Conservation (phyloP, 2,797 vertebrate species). For the Coreius guichenoti region DNA sequence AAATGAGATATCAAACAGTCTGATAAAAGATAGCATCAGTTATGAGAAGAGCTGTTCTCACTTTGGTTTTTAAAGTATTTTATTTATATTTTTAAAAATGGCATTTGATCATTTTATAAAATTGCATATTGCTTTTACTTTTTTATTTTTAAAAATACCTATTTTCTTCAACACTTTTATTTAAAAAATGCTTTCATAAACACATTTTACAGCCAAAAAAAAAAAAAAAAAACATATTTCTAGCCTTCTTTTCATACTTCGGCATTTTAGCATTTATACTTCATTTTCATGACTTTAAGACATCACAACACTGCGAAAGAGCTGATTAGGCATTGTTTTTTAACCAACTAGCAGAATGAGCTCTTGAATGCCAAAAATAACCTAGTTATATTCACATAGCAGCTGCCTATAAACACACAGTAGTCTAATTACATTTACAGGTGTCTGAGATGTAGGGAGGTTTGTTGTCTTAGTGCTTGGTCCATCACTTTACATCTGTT, state of each 20-base stretch:
- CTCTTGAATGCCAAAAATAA: neutral
- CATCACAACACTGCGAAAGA: neutral
- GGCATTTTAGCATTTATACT: neutral
- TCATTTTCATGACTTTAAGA: neutral
- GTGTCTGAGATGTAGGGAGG: slow-evolving; percentile 43
- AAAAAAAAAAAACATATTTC: neutral
- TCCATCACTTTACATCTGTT: slow-evolving; percentile 67
- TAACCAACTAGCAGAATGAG: neutral
- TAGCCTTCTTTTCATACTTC: neutral
- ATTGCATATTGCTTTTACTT: neutral
- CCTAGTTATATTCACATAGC: slow-evolving; percentile 8
- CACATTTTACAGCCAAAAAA: neutral
- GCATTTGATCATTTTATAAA: neutral
- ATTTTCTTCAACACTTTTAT: neutral
- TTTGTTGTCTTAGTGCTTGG: slow-evolving; percentile 48
- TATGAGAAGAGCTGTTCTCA: neutral
- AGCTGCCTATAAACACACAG: slow-evolving; percentile 17
- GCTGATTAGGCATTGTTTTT: neutral
- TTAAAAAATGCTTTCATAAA: neutral
- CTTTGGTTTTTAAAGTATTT: neutral
- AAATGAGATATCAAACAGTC: neutral
- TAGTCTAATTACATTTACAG: slow-evolving; percentile 33
- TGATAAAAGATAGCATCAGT: neutral
- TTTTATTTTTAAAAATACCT: neutral
- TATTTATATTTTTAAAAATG: neutral